A percentile compares a stretch with the other conserved stretches of the same genome.
Conservation (phyloP, 2,113 vertebrate species). For the Oxygymnocypris stewartii region DNA sequence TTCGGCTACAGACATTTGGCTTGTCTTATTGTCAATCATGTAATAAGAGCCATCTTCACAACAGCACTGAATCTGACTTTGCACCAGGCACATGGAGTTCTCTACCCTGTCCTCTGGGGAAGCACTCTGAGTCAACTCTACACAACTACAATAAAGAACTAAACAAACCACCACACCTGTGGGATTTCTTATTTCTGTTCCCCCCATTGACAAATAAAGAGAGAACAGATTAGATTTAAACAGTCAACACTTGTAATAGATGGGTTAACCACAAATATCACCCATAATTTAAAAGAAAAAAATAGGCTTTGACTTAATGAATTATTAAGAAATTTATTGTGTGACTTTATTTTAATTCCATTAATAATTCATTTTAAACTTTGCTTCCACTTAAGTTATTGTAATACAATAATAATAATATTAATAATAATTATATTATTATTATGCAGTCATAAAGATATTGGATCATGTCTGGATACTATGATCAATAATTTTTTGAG, state of each 20-base stretch:
- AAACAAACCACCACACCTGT: constrained; percentile 45
- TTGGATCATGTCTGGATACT: background rate
- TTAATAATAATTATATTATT: no score
- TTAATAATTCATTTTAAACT: background rate
- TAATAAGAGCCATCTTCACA: constrained; percentile 66
- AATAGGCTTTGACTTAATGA: background rate
- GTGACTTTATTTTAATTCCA: background rate
- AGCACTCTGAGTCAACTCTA: constrained; percentile 62
- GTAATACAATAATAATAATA: background rate
- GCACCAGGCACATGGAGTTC: constrained; percentile 68
- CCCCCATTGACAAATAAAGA: background rate
- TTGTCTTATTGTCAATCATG: constrained; percentile 61
- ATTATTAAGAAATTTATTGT: background rate
- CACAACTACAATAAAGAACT: constrained; percentile 52
- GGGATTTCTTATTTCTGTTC: constrained; percentile 19
- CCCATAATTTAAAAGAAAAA: background rate
- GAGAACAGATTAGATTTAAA: constrained; percentile 10
- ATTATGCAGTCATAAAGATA: background rate
- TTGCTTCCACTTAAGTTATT: background rate
- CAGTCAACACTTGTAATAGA: background rate
- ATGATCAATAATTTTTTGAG: background rate
- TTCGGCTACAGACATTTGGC: background rate
- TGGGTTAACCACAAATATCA: background rate
- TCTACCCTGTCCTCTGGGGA: constrained; percentile 67
- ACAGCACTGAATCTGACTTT: constrained; percentile 65